Evolutionary conservation across 2,113 vertebrate species (phyloP), one percentile per base, ranked within the genome.

Genomic region (Oophaga pumilio): DNA sequence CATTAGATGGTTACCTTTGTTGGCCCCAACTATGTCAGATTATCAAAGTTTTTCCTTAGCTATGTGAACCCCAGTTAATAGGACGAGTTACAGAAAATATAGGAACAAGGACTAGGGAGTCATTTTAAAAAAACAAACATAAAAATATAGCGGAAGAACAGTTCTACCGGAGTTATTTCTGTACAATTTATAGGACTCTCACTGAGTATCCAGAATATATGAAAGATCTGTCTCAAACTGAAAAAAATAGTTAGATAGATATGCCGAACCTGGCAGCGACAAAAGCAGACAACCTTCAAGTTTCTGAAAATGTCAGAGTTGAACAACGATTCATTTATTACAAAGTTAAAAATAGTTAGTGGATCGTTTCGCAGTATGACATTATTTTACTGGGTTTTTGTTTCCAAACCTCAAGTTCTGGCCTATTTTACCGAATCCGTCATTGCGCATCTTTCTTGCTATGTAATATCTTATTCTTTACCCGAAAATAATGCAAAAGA

Each of bases 341-440:
- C 87, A 92, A 91, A 88, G 85, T 90, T 92, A 91, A 91, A 93
- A 94, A 93, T 93, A 92, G 89, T 91, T 92, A 93, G 92, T 89
- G 92, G 90, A 90, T 90, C 87, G 91, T 94, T 95, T 95, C 95
- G 94, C 93, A 95, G 91, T 91, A 94, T 94, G 91, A 93, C 93
- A 93, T 92, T 91, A 91, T 90, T 90, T 94, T 93, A 50, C 90
- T 49, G 7, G 69, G 28, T 49, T 49, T 73, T 43, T 43, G 28
- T 73, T 73, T 73, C 69, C 69, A 73, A 49, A 73, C 10, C 33
- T 73, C 69, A 73, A 49, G 4, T 43, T 73, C 8, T 73, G 69
- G 69, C 33, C 69, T 73, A 49, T 49, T 73, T 73, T 73, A 43
- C 33, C 14, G 7, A 73, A 17, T 33, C 8, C 26, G 8, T 73